Evolutionary conservation across 2,888 invertebrate genomes (phyloP), one percentile per base, ranked within the genome.

Genomic region (Polymixis lichenea): DNA sequence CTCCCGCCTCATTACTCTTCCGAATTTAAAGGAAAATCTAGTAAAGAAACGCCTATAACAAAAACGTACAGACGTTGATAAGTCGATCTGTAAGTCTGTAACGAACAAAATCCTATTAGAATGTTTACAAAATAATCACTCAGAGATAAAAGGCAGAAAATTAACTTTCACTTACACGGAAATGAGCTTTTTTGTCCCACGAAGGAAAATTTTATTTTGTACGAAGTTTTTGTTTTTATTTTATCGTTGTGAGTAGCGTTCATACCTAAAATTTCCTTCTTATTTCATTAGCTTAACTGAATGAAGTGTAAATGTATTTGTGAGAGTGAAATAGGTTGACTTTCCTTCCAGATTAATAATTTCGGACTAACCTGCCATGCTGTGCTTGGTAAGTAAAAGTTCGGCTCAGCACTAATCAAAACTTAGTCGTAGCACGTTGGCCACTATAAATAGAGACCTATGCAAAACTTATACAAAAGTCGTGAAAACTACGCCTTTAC

Each of bases 11-110:
- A 85, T 85, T 83, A 82, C 73, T 82, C 71, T 77, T 60, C 43
- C n/a, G n/a, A 85, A 77, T 83, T 85, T 85, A 81, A 81, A 85
- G 56, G 69, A 70, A 70, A 81, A 51, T 61, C 28, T 58, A 73
- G 38, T 22, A 62, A 80, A 83, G 68, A 56, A 71, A 83, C 19
- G 46, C 46, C 28, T 61, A 38, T 64, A 68, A 15, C 38, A 55
- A 53, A 72, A 77, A 56, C 38, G 66, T 62, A 53, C 13, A 61
- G 64, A 81, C 43, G 25, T 62, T 70, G 55, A 70, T 82, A 71
- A 68, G 73, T 77, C 56, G 60, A 70, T 71, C 58, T 82, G 53
- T 58, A 53, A 46, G 43, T 11, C 43, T 38, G 32, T 74, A 77
- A 71, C 25, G 51, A 69, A 72, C 43, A 67, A 64, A 81, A 77